Percentiles rank a stretch among this genome's conserved stretches.
Conservation (phyloP, 2,888 invertebrate genomes). For the Eristalinus sepulchralis region DNA sequence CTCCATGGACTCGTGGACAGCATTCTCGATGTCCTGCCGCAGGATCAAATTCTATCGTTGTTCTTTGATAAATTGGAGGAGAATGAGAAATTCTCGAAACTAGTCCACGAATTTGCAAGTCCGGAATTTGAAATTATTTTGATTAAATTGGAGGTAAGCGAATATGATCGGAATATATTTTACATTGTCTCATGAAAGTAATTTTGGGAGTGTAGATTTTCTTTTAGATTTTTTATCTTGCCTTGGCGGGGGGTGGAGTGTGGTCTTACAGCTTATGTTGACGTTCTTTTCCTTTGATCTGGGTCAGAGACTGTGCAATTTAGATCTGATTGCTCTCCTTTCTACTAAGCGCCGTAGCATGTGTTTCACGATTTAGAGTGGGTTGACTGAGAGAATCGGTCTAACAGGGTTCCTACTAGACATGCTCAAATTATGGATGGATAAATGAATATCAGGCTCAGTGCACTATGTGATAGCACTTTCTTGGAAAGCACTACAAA, state of each 20-base stretch:
- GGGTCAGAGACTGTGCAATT: too few relatives aligned
- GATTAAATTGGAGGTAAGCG: slow-evolving; percentile 78
- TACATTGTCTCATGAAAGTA: background rate
- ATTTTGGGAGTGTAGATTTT: background rate
- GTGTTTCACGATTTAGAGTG: too few relatives aligned
- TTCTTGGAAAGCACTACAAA: too few relatives aligned
- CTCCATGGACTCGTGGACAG: slow-evolving; percentile 79
- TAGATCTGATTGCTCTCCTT: too few relatives aligned
- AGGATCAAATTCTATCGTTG: slow-evolving; percentile 79
- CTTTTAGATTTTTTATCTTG: background rate
- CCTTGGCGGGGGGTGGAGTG: too few relatives aligned
- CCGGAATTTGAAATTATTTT: slow-evolving; percentile 77
- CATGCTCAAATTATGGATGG: too few relatives aligned
- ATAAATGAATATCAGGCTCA: too few relatives aligned
- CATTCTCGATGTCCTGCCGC: slow-evolving; percentile 78
- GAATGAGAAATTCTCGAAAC: slow-evolving; percentile 77
- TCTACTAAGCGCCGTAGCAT: too few relatives aligned
- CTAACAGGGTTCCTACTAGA: too few relatives aligned
- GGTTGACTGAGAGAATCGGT: too few relatives aligned
- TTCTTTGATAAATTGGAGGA: slow-evolving; percentile 80
- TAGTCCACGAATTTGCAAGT: slow-evolving; percentile 78
- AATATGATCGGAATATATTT: background rate
- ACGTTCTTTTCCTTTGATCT: background rate
- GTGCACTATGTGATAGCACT: too few relatives aligned
- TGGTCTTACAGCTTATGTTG: background rate